phyloP scores from a whole-genome alignment of 1,140 invertebrate genomes.

The Drosophila simulans region DNA sequence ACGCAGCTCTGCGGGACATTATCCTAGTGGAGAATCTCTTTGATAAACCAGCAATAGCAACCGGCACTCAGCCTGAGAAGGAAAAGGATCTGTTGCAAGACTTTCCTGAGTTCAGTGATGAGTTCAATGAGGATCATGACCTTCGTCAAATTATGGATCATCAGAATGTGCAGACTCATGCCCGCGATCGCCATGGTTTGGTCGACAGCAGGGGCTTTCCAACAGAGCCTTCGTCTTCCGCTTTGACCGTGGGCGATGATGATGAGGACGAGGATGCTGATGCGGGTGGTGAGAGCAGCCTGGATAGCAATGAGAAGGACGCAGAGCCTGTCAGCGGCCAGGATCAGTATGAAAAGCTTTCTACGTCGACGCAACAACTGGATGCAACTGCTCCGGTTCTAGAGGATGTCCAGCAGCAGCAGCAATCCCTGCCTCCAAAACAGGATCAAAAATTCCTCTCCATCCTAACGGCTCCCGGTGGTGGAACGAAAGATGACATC shows the following conservation, averaged over 20 bases:
- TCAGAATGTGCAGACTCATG: constrained; percentile 38
- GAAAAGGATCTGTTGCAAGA: constrained; percentile 76
- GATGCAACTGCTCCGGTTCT: constrained; percentile 24
- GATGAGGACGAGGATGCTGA: constrained; percentile 77
- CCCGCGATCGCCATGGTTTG: constrained; percentile 46
- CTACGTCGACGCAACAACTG: constrained; percentile 74
- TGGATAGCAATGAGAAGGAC: constrained; percentile 76
- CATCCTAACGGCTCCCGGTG: constrained; percentile 35
- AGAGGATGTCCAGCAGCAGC: constrained; percentile 25
- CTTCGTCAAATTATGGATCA: constrained; percentile 75
- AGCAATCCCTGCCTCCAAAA: constrained; percentile 47
- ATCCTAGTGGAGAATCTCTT: constrained; percentile 87
- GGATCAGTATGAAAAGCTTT: constrained; percentile 78
- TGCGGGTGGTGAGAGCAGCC: constrained; percentile 69
- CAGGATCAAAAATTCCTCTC: constrained; percentile 78
- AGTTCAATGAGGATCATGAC: constrained; percentile 80
- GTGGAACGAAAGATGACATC: constrained; percentile 71
- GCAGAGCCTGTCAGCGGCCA: constrained; percentile 60
- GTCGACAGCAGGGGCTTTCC: constrained; percentile 76
- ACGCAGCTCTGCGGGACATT: constrained; percentile 89
- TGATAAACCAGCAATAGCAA: constrained; percentile 84
- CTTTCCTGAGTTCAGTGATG: constrained; percentile 75
- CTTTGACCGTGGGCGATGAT: constrained; percentile 74
- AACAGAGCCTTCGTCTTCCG: constrained; percentile 75
- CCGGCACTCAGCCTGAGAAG: constrained; percentile 30